These are phyloP conservation scores for Acanthis flammea DNA, from an alignment of 2,797 vertebrate species.

Conservation along the genomic window DNA sequence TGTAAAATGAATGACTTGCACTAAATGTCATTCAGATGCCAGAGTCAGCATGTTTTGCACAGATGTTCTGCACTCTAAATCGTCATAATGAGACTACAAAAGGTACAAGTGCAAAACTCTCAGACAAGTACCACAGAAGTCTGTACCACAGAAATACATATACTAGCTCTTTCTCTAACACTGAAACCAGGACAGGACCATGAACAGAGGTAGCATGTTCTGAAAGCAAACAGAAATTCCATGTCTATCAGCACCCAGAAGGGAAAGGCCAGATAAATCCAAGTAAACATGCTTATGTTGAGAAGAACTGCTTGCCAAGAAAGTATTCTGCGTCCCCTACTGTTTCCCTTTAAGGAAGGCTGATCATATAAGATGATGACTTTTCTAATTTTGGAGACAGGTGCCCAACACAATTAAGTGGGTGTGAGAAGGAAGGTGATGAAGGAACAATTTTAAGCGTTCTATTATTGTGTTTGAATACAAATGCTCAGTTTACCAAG, in stretches of 20 bases:
- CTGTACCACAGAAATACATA: background rate
- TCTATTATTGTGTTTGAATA: slow-evolving; percentile 19
- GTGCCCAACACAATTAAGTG: background rate
- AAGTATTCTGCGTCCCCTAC: background rate
- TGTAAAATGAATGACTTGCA: background rate
- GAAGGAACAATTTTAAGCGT: background rate
- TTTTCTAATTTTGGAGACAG: background rate
- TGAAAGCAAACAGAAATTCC: background rate
- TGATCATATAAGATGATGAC: background rate
- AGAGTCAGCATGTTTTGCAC: background rate
- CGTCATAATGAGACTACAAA: background rate
- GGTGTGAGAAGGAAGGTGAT: background rate
- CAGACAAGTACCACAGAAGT: background rate
- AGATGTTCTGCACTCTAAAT: background rate
- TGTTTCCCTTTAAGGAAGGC: background rate
- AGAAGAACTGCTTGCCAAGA: background rate
- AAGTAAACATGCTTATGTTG: background rate
- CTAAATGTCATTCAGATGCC: background rate
- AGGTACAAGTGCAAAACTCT: background rate
- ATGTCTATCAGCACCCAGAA: background rate
- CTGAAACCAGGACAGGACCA: background rate
- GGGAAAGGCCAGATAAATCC: background rate
- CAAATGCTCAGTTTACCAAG: slow-evolving; percentile 40
- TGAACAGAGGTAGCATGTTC: background rate
- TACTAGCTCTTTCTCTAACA: background rate